A percentile compares a stretch with the other conserved stretches of the same genome.
phyloP scores from a whole-genome alignment of 2,888 invertebrate genomes.

The Oxyteleia sp. region DNA sequence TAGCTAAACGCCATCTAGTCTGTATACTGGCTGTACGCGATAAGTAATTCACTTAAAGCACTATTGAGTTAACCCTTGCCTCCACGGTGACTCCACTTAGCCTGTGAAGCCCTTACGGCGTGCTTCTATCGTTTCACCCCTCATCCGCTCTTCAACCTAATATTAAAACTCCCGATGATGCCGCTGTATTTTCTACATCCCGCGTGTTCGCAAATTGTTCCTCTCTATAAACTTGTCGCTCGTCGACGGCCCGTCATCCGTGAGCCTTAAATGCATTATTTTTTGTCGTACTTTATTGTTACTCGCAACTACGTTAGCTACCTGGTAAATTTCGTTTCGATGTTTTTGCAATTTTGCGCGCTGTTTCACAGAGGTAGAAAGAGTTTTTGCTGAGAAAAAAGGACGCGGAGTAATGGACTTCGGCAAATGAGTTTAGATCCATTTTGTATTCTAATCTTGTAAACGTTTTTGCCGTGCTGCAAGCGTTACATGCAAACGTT shows the following conservation, averaged over 20 bases:
- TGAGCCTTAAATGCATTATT: conserved; percentile 70
- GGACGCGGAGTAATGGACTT: conserved; percentile 56
- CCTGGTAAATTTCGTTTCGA: conserved; percentile 67
- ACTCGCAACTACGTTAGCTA: conserved; percentile 59
- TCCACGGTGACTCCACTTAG: too few species aligned
- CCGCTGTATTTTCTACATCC: conserved; percentile 55
- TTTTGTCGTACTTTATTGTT: conserved; percentile 72
- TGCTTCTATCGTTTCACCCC: too few species aligned
- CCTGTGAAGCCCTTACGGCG: too few species aligned
- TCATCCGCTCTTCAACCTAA: conserved; percentile 71
- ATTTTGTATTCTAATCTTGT: conserved; percentile 68
- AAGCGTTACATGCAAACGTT: conserved; percentile 37
- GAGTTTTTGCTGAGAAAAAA: conserved; percentile 69
- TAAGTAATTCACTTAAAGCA: too few species aligned
- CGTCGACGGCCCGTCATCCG: conserved; percentile 55
- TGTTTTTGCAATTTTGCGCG: conserved; percentile 47
- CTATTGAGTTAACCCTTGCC: too few species aligned
- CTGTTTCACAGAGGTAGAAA: conserved; percentile 35
- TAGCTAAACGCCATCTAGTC: too few species aligned
- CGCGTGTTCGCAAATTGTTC: conserved; percentile 62
- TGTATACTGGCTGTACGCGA: too few species aligned
- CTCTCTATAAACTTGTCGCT: conserved; percentile 56
- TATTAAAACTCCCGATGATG: conserved; percentile 72
- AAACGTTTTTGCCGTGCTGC: conserved; percentile 47
- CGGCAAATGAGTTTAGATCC: conserved; percentile 67